phyloP scores from a whole-genome alignment of 2,113 vertebrate species.

The Maccullochella peelii region DNA sequence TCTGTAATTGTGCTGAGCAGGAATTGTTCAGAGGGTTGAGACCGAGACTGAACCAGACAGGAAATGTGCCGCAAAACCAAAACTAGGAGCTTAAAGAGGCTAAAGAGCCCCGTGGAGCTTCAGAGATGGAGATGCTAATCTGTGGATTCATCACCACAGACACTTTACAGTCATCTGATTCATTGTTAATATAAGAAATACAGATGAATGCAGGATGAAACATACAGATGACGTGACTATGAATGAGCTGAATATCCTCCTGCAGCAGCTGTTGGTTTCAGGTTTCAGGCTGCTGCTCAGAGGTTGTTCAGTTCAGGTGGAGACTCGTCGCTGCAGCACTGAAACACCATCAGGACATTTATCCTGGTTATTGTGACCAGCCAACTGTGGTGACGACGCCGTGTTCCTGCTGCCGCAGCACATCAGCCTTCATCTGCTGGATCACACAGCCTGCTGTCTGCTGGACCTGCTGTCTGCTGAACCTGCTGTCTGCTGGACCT shows the following conservation, averaged over 20 bases:
- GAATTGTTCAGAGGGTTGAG: no score
- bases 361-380: slow-evolving; percentile 64
- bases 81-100: background rate
- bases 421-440: background rate
- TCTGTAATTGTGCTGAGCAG: background rate
- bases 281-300: slow-evolving; percentile 64
- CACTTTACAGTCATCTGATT: background rate
- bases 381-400: slow-evolving; percentile 23
- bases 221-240: background rate
- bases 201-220: no score
- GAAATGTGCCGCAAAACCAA: background rate
- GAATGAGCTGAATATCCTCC: background rate
- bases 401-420: slow-evolving; percentile 41
- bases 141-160: background rate
- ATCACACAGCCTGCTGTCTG: background rate
- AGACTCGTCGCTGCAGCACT: slow-evolving; percentile 31
- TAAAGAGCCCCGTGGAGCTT: background rate
- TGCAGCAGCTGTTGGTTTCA: slow-evolving; percentile 64
- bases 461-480: background rate
- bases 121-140: background rate
- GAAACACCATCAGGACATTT: slow-evolving; percentile 69
- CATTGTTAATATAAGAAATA: background rate
- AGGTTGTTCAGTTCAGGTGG: slow-evolving; percentile 7
- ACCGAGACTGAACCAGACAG: no score
- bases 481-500: background rate